phyloP scores from a whole-genome alignment of 1,140 invertebrate genomes.

The Brachionus sp. region DNA sequence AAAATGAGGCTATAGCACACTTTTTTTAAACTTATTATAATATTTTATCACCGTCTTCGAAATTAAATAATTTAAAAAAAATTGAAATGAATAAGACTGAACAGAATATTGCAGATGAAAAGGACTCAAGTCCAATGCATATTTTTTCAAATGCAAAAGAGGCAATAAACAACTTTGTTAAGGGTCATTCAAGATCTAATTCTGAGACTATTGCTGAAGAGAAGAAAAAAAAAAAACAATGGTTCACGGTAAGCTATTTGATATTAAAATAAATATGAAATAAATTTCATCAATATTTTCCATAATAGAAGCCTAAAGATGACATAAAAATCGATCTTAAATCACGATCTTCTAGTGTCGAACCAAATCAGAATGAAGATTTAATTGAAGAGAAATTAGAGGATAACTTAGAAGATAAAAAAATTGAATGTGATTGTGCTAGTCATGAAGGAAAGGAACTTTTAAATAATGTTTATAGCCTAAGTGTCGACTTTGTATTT shows the following conservation, averaged over 20 bases:
- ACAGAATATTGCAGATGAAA: background rate
- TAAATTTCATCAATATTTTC: background rate
- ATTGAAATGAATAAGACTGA: slow-evolving; percentile 10
- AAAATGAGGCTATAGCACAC: slow-evolving; percentile 34
- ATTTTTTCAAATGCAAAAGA: slow-evolving; percentile 4
- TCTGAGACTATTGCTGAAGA: slow-evolving; percentile 3
- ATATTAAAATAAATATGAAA: background rate
- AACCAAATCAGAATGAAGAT: background rate
- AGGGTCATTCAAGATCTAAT: background rate
- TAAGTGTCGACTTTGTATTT: background rate
- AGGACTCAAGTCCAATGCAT: background rate
- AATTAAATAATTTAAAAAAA: background rate
- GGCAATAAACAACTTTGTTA: slow-evolving; percentile 13
- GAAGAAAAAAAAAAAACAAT: background rate
- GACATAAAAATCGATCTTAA: background rate
- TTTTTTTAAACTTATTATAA: slow-evolving; percentile 1
- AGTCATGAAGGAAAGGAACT: slow-evolving; percentile 15
- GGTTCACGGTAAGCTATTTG: background rate
- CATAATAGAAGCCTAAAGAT: background rate
- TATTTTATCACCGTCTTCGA: background rate
- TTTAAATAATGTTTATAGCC: background rate
- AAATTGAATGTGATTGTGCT: background rate
- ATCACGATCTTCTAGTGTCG: background rate
- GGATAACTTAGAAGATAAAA: background rate
- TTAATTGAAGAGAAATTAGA: background rate